Conservation (phyloP, 2,113 vertebrate species). For the Coregonus clupeaformis region DNA sequence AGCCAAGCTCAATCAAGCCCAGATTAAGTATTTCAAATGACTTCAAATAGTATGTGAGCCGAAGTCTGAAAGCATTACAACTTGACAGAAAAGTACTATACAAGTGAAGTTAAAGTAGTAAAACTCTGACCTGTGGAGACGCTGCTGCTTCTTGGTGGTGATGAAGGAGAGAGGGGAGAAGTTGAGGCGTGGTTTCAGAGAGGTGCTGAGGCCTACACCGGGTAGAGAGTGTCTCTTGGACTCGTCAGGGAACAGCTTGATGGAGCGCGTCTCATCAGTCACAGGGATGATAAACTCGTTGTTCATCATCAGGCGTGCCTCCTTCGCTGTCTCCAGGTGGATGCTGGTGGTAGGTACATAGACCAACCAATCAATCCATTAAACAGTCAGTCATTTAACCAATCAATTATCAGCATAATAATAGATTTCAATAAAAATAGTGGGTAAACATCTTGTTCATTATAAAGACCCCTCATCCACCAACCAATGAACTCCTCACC, state of each 20-base stretch:
- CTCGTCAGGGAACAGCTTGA: slow-evolving; percentile 86
- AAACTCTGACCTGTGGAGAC: slow-evolving; percentile 56
- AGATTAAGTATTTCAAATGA: too few relatives aligned
- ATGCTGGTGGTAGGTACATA: slow-evolving; percentile 70
- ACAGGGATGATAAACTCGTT: slow-evolving; percentile 98
- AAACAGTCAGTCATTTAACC: too few relatives aligned
- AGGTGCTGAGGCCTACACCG: slow-evolving; percentile 88
- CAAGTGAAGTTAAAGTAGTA: too few relatives aligned
- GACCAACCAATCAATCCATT: too few relatives aligned
- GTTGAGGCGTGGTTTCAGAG: slow-evolving; percentile 84
- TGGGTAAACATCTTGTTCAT: too few relatives aligned
- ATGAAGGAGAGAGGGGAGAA: slow-evolving; percentile 87
- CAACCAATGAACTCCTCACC: background rate
- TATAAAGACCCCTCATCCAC: too few relatives aligned
- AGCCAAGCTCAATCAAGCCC: too few relatives aligned
- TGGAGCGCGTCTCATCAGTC: slow-evolving; percentile 87
- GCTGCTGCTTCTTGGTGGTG: slow-evolving; percentile 74
- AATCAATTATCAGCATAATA: too few relatives aligned
- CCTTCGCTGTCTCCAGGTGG: slow-evolving; percentile 89
- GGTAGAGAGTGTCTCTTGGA: slow-evolving; percentile 88
- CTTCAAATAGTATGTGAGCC: too few relatives aligned
- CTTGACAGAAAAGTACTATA: too few relatives aligned
- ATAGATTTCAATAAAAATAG: too few relatives aligned
- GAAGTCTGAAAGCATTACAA: too few relatives aligned
- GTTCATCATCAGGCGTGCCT: slow-evolving; percentile 95